phyloP scores from a whole-genome alignment of 2,113 vertebrate species.

The Aleadryas rufinucha region DNA sequence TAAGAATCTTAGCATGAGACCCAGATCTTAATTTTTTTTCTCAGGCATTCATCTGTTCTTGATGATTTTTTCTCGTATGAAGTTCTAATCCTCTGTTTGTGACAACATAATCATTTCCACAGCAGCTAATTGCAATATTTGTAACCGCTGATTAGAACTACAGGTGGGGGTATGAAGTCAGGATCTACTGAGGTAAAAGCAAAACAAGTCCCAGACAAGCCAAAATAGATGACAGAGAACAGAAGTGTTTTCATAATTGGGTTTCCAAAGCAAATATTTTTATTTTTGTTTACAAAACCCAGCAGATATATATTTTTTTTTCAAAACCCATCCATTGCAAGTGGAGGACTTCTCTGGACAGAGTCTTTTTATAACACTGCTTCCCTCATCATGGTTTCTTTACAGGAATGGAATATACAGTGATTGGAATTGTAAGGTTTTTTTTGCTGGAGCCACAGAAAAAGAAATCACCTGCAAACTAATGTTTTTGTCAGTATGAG shows the following conservation, averaged over 20 bases:
- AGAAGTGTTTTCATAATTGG: not conserved
- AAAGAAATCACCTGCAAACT: not conserved
- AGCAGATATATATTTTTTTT: too few species aligned
- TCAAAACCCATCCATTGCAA: not conserved
- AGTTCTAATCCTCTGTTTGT: slow-evolving; percentile 65
- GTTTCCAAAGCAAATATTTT: not conserved
- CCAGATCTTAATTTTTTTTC: not conserved
- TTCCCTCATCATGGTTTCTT: not conserved
- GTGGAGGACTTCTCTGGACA: not conserved
- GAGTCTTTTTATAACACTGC: not conserved
- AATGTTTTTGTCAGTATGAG: not conserved
- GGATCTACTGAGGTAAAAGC: slow-evolving; percentile 21
- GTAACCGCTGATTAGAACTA: slow-evolving; percentile 63
- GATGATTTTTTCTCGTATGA: not conserved
- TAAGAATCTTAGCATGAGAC: slow-evolving; percentile 27
- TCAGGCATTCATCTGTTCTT: slow-evolving; percentile 27
- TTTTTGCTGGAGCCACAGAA: not conserved
- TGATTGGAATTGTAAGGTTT: not conserved
- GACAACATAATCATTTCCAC: slow-evolving; percentile 68
- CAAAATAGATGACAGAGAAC: not conserved
- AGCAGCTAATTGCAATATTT: slow-evolving; percentile 57
- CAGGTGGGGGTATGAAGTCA: slow-evolving; percentile 38
- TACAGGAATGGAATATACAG: not conserved
- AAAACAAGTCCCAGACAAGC: not conserved
- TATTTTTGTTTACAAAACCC: not conserved